Evolutionary conservation across 2,113 vertebrate genomes (phyloP).

Genomic region (Corythornis cristatus): DNA sequence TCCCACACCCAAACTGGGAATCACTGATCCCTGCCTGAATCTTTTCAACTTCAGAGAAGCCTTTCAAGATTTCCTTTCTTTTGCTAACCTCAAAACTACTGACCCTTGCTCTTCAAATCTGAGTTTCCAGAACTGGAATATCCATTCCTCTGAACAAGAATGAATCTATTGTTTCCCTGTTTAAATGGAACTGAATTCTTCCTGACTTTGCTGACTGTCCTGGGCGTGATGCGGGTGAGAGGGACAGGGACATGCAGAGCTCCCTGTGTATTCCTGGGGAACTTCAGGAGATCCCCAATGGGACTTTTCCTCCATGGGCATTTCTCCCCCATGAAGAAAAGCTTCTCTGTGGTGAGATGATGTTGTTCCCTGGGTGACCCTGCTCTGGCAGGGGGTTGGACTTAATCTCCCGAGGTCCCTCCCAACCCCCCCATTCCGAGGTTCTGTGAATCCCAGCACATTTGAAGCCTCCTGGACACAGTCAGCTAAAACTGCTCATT

Average conservation of each 20-base stretch:
- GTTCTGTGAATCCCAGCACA: rapidly evolving
- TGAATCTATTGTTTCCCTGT: not conserved
- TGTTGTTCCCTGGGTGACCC: no score
- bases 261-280: not conserved
- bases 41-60: not conserved
- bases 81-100: not conserved
- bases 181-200: not conserved
- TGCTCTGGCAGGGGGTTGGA: no score
- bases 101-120: not conserved
- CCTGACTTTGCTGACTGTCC: not conserved
- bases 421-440: no score
- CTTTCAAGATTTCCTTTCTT: not conserved
- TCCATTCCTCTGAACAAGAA: not conserved
- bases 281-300: not conserved
- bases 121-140: not conserved
- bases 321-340: not conserved
- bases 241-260: not conserved
- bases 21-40: not conserved
- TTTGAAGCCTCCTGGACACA: rapidly evolving
- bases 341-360: rapidly evolving
- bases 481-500: not conserved
- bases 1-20: not conserved
- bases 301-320: not conserved
- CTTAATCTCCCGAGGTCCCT: no score
- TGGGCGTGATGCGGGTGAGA: not conserved